Percentiles rank a stretch among this genome's conserved stretches.
Conservation (phyloP, 2,113 vertebrate genomes). For the Petroica traversi region DNA sequence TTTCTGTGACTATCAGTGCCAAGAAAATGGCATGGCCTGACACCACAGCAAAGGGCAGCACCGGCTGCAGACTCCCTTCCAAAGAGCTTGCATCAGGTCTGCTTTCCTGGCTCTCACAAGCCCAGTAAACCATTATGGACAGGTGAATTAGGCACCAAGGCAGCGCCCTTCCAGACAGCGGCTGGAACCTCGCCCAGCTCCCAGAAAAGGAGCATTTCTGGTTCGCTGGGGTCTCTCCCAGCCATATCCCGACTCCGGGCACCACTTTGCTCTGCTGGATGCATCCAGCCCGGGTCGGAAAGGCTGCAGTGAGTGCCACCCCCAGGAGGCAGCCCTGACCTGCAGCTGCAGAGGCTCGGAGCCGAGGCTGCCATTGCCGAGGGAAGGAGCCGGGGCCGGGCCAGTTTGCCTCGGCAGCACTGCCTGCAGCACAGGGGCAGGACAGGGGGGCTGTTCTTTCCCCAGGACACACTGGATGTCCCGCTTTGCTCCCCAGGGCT, state of each 20-base stretch:
- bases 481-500: background rate
- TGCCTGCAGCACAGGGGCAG: background rate
- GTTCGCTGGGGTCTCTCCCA: background rate
- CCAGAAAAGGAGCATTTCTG: background rate
- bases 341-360: background rate
- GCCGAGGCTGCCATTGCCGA: fast-evolving
- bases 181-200: background rate
- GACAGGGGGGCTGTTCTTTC: too few relatives aligned
- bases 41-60: background rate
- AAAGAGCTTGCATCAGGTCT: background rate
- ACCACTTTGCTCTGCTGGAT: fast-evolving
- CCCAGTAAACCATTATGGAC: background rate
- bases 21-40: background rate
- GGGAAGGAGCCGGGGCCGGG: background rate
- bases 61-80: background rate
- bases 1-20: background rate
- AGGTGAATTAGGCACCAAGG: background rate
- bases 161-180: background rate
- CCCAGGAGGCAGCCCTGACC: background rate
- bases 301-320: background rate
- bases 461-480: background rate
- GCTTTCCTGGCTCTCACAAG: background rate
- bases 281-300: background rate
- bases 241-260: background rate
- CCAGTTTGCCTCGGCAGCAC: background rate